phyloP scores from a whole-genome alignment of 2,797 vertebrate species.

The Helostoma temminkii region DNA sequence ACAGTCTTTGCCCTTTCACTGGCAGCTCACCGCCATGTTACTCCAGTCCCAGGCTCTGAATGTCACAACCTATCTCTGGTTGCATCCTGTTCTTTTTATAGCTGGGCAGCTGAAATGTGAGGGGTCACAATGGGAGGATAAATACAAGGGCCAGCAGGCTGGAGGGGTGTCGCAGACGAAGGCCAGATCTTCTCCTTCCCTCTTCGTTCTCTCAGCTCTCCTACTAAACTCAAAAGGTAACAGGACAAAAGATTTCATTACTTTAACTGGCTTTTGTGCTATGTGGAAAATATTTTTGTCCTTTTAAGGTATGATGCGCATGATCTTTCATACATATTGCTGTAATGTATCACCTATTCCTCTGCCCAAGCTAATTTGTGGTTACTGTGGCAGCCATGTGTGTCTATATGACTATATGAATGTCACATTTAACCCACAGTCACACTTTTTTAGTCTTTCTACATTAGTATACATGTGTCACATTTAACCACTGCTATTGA shows the following conservation, averaged over 20 bases:
- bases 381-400: background rate
- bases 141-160: constrained; percentile 74
- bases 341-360: background rate
- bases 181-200: constrained; percentile 70
- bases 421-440: background rate
- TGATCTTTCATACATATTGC: background rate
- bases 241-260: background rate
- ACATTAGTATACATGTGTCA: no score
- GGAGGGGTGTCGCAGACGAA: constrained; percentile 74
- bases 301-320: background rate
- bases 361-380: background rate
- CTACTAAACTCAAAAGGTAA: constrained; percentile 78
- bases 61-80: constrained; percentile 83
- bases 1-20: constrained; percentile 76
- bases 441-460: no score
- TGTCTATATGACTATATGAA: background rate
- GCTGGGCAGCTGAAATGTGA: constrained; percentile 85
- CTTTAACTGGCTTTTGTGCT: background rate
- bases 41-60: constrained; percentile 74
- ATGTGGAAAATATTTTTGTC: constrained; percentile 4
- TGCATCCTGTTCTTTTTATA: constrained; percentile 84
- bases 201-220: constrained; percentile 76
- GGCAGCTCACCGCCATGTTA: constrained; percentile 48
- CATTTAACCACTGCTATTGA: background rate
- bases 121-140: constrained; percentile 86